Percentiles rank a stretch among this genome's conserved stretches.
Conservation (phyloP, 2,797 vertebrate species). For the Buceros bicornis region DNA sequence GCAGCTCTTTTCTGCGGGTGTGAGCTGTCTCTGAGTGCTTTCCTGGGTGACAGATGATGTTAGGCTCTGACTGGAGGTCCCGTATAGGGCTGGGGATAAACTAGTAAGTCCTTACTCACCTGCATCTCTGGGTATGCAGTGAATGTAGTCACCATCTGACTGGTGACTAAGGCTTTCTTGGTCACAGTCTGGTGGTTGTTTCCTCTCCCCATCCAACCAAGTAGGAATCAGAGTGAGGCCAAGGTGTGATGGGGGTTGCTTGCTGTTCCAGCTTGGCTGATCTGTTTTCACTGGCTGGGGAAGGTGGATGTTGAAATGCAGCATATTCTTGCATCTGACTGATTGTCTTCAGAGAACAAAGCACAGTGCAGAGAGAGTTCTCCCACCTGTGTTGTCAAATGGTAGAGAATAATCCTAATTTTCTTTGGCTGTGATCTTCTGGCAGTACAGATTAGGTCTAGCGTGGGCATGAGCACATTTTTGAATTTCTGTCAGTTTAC, state of each 20-base stretch:
- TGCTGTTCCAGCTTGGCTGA: background rate
- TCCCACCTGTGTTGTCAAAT: background rate
- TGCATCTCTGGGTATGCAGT: background rate
- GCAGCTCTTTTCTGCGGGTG: background rate
- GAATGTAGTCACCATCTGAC: background rate
- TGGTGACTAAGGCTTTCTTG: background rate
- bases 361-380: background rate
- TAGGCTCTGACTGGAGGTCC: background rate
- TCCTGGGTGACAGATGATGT: background rate
- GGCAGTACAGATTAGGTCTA: background rate
- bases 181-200: background rate
- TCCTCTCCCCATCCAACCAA: background rate
- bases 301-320: background rate
- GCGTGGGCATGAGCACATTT: background rate
- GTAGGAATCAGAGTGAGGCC: background rate
- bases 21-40: background rate
- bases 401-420: background rate
- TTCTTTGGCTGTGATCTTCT: background rate
- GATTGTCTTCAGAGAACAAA: background rate
- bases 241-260: background rate
- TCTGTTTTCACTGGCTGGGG: background rate
- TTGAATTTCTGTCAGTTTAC: background rate
- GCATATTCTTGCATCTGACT: background rate
- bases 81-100: background rate
- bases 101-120: background rate